These are phyloP conservation scores for Trematomus loennbergii DNA, from an alignment of 2,113 vertebrate genomes.

Conservation along the genomic window DNA sequence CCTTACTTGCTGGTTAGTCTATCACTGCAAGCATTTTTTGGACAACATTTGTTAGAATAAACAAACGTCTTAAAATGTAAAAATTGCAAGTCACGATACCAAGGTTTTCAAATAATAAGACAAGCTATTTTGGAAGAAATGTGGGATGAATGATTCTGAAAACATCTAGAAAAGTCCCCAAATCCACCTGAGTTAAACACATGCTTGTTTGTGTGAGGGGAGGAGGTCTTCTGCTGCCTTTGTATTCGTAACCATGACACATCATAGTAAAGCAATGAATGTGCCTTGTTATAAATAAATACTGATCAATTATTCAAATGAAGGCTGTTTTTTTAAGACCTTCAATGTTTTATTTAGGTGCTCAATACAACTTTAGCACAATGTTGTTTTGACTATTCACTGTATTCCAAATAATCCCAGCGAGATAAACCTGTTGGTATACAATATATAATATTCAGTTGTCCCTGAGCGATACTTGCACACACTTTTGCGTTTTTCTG, in stretches of 20 bases:
- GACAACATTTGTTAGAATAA: neutral
- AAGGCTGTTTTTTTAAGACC: neutral
- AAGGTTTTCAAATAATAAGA: neutral
- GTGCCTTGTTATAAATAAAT: neutral
- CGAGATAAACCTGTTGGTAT: conserved; percentile 11
- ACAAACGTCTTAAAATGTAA: neutral
- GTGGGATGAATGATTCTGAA: too few relatives aligned
- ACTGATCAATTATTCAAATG: neutral
- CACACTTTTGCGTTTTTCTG: neutral
- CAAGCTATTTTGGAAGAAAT: too few relatives aligned
- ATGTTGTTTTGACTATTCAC: neutral
- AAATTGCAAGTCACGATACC: neutral
- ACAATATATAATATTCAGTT: too few relatives aligned
- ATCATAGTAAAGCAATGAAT: neutral
- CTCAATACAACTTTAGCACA: neutral
- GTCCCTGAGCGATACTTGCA: neutral
- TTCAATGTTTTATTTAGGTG: neutral
- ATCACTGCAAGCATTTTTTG: neutral
- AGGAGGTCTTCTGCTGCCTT: too few relatives aligned
- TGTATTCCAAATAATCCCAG: conserved; percentile 19
- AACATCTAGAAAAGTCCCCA: neutral
- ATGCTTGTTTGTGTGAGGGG: neutral
- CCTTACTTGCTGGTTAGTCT: neutral
- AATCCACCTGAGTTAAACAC: neutral
- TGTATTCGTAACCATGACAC: too few relatives aligned